Percentiles rank a stretch among this genome's conserved stretches.
phyloP scores from a whole-genome alignment of 2,888 invertebrate genomes.

The Stenodera caucasica region DNA sequence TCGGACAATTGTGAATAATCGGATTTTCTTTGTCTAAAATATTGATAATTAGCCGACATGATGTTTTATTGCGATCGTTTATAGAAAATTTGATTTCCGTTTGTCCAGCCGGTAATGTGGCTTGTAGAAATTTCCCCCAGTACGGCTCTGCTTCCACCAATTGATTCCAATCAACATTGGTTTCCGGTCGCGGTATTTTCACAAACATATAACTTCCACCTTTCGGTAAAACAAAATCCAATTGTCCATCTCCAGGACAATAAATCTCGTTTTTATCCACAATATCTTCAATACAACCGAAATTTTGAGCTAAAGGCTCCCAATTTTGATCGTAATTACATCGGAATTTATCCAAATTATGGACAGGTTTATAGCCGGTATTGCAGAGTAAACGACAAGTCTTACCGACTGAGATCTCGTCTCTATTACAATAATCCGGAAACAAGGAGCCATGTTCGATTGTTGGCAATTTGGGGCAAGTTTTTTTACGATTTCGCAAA shows the following conservation, averaged over 20 bases:
- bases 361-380: slow-evolving; percentile 56
- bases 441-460: slow-evolving; percentile 59
- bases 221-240: slow-evolving; percentile 60
- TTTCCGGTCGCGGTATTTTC: slow-evolving; percentile 61
- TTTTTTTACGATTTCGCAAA: not conserved
- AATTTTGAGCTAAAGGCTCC: slow-evolving; percentile 37
- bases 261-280: slow-evolving; percentile 50
- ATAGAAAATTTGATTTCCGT: slow-evolving; percentile 65
- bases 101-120: slow-evolving; percentile 62
- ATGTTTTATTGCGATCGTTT: slow-evolving; percentile 57
- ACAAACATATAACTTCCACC: slow-evolving; percentile 57
- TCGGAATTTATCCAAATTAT: slow-evolving; percentile 37
- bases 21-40: slow-evolving; percentile 64
- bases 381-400: slow-evolving; percentile 58
- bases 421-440: slow-evolving; percentile 58
- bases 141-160: slow-evolving; percentile 63
- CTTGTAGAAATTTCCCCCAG: slow-evolving; percentile 65
- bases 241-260: slow-evolving; percentile 64
- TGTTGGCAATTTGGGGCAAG: slow-evolving; percentile 57
- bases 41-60: slow-evolving; percentile 64
- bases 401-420: slow-evolving; percentile 56
- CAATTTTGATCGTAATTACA: slow-evolving; percentile 45
- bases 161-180: slow-evolving; percentile 68
- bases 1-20: slow-evolving; percentile 62
- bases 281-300: slow-evolving; percentile 42